Evolutionary conservation across 2,888 invertebrate species (phyloP), one percentile per base, ranked within the genome.

Genomic region (Bibio marci): DNA sequence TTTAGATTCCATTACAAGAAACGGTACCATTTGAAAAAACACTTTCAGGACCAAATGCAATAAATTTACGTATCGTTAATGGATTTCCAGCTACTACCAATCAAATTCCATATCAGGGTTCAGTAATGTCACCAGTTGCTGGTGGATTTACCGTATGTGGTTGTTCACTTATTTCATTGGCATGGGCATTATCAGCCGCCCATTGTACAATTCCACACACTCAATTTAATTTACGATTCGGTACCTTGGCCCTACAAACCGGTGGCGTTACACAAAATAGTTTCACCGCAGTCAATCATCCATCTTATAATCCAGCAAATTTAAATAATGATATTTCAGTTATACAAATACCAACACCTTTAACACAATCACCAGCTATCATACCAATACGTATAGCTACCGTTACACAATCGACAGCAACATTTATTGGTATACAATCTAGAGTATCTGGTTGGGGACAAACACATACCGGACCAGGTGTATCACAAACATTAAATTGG

Each of bases 71-170:
- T n/a, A 37, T 37, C 22, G 31, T 30, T 10, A 30, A 30, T 30
- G 37, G 37, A n/a, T 13, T 13, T 2, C 31, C 37, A 18, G 37
- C 37, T 5, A 11, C 26, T 6, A 7, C 27, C 10, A 31, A 31
- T 19, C 37, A 37, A 30, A 19, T 37, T 13, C 37, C 37, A n/a
- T 30, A 30, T 14, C 37, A 37, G n/a, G 18, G 12, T 13, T 17
- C 30, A 18, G 19, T 37, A 3, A 18, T 31, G 17, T 19, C 31
- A 19, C 18, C 30, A 12, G 13, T 19, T 18, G 37, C 22, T 8
- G 30, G 19, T n/a, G 37, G 13, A 3, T 18, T 18, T 31, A 13
- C 18, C n/a, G 12, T 37, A 15, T 37, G 37, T 13, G 37, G 37
- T 30, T 28, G 37, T 22, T 30, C 30, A 10, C 8, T 37, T 10